Conservation (phyloP, 1,140 invertebrate species). For the Leguminivora glycinivorella region DNA sequence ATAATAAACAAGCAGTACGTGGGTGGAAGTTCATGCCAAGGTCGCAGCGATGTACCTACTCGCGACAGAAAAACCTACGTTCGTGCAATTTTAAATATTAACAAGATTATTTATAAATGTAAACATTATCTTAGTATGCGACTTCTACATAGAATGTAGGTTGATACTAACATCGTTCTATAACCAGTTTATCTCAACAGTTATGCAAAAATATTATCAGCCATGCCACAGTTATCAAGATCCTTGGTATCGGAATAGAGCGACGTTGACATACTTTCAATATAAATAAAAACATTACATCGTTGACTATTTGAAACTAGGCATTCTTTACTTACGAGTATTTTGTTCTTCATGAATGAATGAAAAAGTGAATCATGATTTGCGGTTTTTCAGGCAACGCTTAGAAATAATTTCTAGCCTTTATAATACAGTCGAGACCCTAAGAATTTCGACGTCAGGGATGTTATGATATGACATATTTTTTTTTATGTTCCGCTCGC, state of each 20-base stretch:
- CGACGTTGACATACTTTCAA: conserved; percentile 19
- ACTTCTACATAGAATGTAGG: neutral
- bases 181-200: conserved; percentile 16
- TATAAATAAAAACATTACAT: neutral
- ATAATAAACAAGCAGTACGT: conserved; percentile 55
- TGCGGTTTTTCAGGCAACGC: too few relatives aligned
- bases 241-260: neutral
- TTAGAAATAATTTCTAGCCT: too few relatives aligned
- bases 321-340: neutral
- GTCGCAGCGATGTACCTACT: conserved; percentile 53
- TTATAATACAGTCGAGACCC: too few relatives aligned
- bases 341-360: neutral
- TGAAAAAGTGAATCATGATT: too few relatives aligned
- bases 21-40: conserved; percentile 47
- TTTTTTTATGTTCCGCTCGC: too few relatives aligned
- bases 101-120: conserved; percentile 6
- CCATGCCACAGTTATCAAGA: conserved; percentile 2
- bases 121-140: neutral
- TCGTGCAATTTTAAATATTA: conserved; percentile 36
- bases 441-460: too few relatives aligned
- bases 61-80: conserved; percentile 35
- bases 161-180: conserved; percentile 6
- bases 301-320: neutral
- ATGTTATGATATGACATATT: too few relatives aligned
- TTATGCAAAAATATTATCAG: conserved; percentile 13